Conservation (phyloP, 2,113 vertebrate genomes). For the Engystomops pustulosus region DNA sequence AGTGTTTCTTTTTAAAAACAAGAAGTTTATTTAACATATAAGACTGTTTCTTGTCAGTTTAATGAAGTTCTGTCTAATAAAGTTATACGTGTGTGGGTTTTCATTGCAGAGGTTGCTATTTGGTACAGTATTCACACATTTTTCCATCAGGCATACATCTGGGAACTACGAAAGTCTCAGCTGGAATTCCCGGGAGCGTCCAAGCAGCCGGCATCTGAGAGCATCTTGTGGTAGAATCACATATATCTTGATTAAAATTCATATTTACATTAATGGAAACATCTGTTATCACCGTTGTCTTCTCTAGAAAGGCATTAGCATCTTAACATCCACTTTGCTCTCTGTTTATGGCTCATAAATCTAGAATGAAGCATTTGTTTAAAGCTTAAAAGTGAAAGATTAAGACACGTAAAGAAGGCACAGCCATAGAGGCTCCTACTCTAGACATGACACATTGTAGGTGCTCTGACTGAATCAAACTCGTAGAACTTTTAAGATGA, state of each 20-base stretch:
- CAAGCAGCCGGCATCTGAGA: not conserved
- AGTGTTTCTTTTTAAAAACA: no score
- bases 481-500: not conserved
- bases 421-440: not conserved
- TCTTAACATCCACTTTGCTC: conserved; percentile 26
- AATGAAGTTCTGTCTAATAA: not conserved
- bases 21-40: no score
- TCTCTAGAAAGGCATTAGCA: not conserved
- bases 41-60: not conserved
- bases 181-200: not conserved
- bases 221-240: not conserved
- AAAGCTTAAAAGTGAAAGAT: not conserved
- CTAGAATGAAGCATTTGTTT: conserved; percentile 28
- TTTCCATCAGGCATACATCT: not conserved
- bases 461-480: not conserved
- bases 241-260: conserved; percentile 40
- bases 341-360: conserved; percentile 25
- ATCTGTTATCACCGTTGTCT: conserved; percentile 13
- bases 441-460: not conserved
- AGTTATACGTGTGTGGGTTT: not conserved
- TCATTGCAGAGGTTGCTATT: not conserved
- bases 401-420: not conserved
- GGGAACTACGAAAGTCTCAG: not conserved
- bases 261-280: conserved; percentile 28
- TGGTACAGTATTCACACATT: not conserved